These are phyloP conservation scores for Aeoliscus strigatus DNA, from an alignment of 2,797 vertebrate species.

Conservation along the genomic window DNA sequence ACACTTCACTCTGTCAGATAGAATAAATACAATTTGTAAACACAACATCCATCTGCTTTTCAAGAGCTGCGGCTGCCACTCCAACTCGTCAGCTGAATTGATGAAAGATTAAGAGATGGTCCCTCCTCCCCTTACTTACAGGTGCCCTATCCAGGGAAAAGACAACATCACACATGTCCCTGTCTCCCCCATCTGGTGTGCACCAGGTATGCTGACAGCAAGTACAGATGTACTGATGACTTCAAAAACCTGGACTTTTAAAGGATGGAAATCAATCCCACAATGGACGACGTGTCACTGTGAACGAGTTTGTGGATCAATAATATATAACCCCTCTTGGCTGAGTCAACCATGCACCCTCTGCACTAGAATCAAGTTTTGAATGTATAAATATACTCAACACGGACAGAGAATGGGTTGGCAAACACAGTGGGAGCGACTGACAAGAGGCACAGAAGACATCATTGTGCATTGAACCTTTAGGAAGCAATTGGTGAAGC, in stretches of 20 bases:
- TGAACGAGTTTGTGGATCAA: constrained; percentile 16
- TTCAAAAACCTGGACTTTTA: constrained; percentile 85
- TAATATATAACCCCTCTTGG: constrained; percentile 26
- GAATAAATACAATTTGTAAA: too few relatives aligned
- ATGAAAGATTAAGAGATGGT: constrained; percentile 29
- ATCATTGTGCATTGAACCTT: too few relatives aligned
- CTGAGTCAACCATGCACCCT: constrained; percentile 33
- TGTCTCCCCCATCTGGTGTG: constrained; percentile 82
- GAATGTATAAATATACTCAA: too few relatives aligned
- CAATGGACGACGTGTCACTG: constrained; percentile 5
- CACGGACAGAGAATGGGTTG: too few relatives aligned
- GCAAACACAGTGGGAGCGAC: constrained; percentile 2
- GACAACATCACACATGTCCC: constrained; percentile 86
- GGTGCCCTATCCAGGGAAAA: constrained; percentile 84
- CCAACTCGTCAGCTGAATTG: constrained; percentile 22
- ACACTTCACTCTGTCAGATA: constrained; percentile 16
- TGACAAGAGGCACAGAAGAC: constrained; percentile 14
- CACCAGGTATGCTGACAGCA: constrained; percentile 71
- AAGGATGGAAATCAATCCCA: constrained; percentile 24
- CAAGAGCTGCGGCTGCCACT: constrained; percentile 4
- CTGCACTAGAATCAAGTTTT: constrained; percentile 23
- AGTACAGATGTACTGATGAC: constrained; percentile 80
- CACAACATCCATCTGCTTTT: constrained; percentile 28
- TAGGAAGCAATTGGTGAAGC: too few relatives aligned
- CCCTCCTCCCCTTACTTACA: constrained; percentile 33